Percentiles rank a stretch among this genome's conserved stretches.
phyloP scores from a whole-genome alignment of 2,888 invertebrate genomes.

The Torymus auratus region DNA sequence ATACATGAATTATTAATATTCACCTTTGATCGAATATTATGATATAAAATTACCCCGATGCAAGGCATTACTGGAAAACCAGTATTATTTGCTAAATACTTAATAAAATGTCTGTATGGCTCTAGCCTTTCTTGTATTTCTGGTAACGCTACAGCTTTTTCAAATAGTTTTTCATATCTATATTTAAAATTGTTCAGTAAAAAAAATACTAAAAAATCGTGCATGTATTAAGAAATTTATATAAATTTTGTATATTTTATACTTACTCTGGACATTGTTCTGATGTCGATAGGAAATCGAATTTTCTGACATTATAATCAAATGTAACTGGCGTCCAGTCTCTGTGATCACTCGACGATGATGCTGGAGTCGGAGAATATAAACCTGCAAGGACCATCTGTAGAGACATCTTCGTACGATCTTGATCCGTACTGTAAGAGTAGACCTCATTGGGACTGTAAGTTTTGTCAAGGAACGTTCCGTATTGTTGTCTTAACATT shows the following conservation, averaged over 20 bases:
- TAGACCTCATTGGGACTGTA: constrained; percentile 61
- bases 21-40: constrained; percentile 9
- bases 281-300: neutral
- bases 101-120: constrained; percentile 12
- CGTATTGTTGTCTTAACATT: constrained; percentile 61
- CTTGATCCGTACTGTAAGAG: constrained; percentile 60
- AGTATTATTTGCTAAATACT: constrained; percentile 4
- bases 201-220: neutral
- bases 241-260: no score
- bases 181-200: neutral
- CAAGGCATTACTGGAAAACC: neutral
- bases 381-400: constrained; percentile 64
- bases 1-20: neutral
- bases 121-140: neutral
- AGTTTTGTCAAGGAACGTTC: constrained; percentile 59
- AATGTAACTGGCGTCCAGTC: constrained; percentile 62
- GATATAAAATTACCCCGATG: neutral
- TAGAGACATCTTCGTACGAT: constrained; percentile 65
- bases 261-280: constrained; percentile 7
- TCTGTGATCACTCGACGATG: constrained; percentile 60
- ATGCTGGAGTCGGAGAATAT: constrained; percentile 54
- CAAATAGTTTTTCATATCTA: constrained; percentile 5
- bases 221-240: no score
- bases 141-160: neutral
- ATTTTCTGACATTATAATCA: neutral